Conservation (phyloP, 2,797 vertebrate genomes). For the Astyanax mexicanus region DNA sequence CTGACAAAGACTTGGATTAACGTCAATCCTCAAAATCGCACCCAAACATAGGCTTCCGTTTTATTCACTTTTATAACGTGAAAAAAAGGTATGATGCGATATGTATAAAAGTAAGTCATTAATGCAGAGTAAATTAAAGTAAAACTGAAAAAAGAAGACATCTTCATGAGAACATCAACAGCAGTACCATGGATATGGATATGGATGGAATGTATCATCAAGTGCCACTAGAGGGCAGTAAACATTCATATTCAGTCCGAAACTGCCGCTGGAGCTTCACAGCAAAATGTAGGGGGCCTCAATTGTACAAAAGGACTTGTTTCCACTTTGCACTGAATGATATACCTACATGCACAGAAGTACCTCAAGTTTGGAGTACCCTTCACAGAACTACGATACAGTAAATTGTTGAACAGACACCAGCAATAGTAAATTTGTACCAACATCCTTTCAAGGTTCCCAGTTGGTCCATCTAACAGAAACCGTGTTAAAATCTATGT, state of each 20-base stretch:
- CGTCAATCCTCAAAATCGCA: constrained; percentile 20
- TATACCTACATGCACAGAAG: constrained; percentile 63
- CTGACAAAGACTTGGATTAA: constrained; percentile 26
- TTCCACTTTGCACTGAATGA: constrained; percentile 44
- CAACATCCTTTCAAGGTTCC: constrained; percentile 8
- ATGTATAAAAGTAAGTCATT: constrained; percentile 53
- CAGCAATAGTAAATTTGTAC: constrained; percentile 43
- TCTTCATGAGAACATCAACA: constrained; percentile 64
- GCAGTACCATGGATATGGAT: constrained; percentile 53
- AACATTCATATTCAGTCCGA: constrained; percentile 79
- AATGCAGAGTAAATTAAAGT: constrained; percentile 57
- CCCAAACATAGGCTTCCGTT: constrained; percentile 30
- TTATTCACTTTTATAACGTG: constrained; percentile 39
- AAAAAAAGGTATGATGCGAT: constrained; percentile 42
- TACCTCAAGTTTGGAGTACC: constrained; percentile 51
- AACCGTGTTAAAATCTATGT: constrained; percentile 28
- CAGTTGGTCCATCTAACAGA: constrained; percentile 21
- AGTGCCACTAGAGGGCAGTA: constrained; percentile 80
- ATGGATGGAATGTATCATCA: constrained; percentile 73
- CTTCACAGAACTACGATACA: constrained; percentile 60
- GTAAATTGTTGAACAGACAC: constrained; percentile 52
- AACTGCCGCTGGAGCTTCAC: constrained; percentile 49
- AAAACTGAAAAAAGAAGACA: constrained; percentile 69
- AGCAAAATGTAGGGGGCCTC: constrained; percentile 44
- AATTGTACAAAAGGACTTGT: constrained; percentile 35